These are phyloP conservation scores for Eleutherodactylus coqui DNA, from an alignment of 2,797 vertebrate species.

Conservation along the genomic window DNA sequence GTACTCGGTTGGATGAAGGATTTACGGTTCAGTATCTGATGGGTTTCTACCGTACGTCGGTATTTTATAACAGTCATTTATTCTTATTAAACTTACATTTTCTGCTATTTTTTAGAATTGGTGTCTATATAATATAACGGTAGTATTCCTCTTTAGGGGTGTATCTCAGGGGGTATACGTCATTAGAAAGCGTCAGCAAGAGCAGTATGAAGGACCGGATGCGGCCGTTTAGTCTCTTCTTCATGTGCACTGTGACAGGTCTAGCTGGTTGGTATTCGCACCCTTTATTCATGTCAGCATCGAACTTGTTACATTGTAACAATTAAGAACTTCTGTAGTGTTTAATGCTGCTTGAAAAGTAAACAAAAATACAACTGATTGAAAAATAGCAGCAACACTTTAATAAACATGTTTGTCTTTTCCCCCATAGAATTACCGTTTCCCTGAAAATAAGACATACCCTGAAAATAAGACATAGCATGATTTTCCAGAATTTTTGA, in stretches of 20 bases:
- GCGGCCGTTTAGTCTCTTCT: not conserved
- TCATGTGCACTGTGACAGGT: not conserved
- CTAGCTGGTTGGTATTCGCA: not conserved
- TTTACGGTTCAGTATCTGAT: not conserved
- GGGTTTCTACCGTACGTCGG: not conserved
- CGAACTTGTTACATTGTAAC: too few relatives aligned
- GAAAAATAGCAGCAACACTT: too few relatives aligned
- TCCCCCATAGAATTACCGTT: too few relatives aligned
- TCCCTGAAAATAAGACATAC: too few relatives aligned
- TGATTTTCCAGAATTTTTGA: too few relatives aligned
- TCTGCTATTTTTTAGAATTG: not conserved
- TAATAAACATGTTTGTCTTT: too few relatives aligned
- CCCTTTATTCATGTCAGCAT: not conserved
- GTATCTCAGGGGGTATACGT: not conserved
- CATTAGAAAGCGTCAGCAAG: not conserved
- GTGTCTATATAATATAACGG: not conserved
- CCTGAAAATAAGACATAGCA: too few relatives aligned
- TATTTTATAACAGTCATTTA: not conserved
- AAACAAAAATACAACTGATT: too few relatives aligned
- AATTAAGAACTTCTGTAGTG: too few relatives aligned
- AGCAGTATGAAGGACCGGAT: not conserved
- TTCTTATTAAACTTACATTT: not conserved
- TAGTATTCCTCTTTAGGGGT: not conserved
- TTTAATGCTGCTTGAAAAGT: too few relatives aligned
- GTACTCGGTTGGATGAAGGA: not conserved